Evolutionary conservation across 2,797 vertebrate genomes (phyloP), one percentile per base, ranked within the genome.

Genomic region (Bovichtus diacanthus): DNA sequence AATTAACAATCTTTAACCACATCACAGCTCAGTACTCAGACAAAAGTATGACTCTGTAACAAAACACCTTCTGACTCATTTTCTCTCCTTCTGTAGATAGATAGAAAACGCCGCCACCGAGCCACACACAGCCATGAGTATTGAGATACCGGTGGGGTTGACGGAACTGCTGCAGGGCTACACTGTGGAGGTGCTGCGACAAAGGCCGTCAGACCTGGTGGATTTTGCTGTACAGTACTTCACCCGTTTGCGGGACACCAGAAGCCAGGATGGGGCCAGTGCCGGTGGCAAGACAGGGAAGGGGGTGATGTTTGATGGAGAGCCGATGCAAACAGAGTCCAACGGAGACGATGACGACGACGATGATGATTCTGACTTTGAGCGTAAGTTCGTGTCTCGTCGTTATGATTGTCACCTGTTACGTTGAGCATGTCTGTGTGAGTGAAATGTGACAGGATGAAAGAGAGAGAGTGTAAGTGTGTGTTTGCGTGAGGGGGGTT

Each of bases 151-250:
- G 43, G 93, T 95, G 86, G 98, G 98, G 81, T 94, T 99, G 92
- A 99, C 97, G 61, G 98, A 99, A 94, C 95, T 99, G 90, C 96
- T 99, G 91, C 97, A 99, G 94, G 97, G 97, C 83, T 99, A 98
- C 93, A 99, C 98, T 25, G 97, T 99, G 93, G 98, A 99, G 93
- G 98, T 99, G 83, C 94, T 99, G 86, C 95, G 98, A 91, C 96
- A 96, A 88, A 95, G 95, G 88, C 98, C 98, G 70, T 91, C 96
- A n/a, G 97, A 99, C 92, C 95, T 99, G 78, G 94, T 99, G 88
- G 96, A 96, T 76, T 99, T 99, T 91, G 97, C 98, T 31, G 95
- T 98, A 80, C 96, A 97, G 47, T 99, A 99, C 90, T 99, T 99
- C 95, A 95, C 95, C 78, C 96, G 97, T 77, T 94, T 98, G 91